These are phyloP conservation scores for Hemiscyllium ocellatum DNA, from an alignment of 2,113 vertebrate genomes.

Conservation along the genomic window DNA sequence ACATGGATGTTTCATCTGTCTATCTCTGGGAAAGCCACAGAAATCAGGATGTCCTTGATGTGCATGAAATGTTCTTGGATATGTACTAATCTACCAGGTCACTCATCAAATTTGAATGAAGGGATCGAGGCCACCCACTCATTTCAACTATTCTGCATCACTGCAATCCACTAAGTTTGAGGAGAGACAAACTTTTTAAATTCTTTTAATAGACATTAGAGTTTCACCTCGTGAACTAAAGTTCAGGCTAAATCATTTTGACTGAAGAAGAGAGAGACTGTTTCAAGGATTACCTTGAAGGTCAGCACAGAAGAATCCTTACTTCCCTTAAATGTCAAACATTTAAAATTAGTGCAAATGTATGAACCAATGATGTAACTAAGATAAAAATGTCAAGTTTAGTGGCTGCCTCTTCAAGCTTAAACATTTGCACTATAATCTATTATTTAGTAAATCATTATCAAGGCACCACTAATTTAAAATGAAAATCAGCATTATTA, in stretches of 20 bases:
- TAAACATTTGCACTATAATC: neutral
- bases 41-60: neutral
- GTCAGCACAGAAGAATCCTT: neutral
- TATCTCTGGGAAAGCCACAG: neutral
- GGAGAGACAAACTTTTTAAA: neutral
- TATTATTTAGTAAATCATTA: neutral
- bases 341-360: neutral
- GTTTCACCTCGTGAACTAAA: too few species aligned
- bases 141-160: neutral
- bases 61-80: neutral
- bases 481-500: neutral
- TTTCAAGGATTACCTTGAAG: neutral
- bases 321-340: neutral
- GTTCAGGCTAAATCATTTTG: neutral
- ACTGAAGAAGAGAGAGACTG: neutral
- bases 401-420: neutral
- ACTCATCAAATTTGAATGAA: neutral
- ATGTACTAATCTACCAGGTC: neutral
- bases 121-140: neutral
- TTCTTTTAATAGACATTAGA: neutral
- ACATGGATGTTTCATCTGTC: neutral
- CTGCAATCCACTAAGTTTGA: neutral
- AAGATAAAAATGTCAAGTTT: neutral
- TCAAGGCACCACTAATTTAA: neutral
- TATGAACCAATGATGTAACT: neutral